Base-by-base conservation (phyloP, 2,888 invertebrate species). In the Xylophagus ater region DNA sequence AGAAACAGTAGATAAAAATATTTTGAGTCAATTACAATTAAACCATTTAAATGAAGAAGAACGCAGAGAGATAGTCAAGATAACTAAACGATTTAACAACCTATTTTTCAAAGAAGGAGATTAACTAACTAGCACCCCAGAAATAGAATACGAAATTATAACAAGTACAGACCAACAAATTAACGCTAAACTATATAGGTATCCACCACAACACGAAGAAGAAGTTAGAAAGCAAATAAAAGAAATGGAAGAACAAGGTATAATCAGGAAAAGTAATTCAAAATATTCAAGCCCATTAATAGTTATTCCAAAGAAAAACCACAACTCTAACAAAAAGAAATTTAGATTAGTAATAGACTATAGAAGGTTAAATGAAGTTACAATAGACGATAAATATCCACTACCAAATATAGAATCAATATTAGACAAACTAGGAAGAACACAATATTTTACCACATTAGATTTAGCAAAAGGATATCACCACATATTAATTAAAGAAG, bases 31-130 rank as follows among this genome's bases (percentile, higher is more conserved):
- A 2, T 2, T 28, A n/a, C 10, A 28, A 28, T 28, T 28, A 28
- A 2, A 28, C 13, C 28, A 28, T 28, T n/a, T 28, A n/a, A 28
- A 28, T 2, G 7, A 2, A 2, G 28, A 46, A 28, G 41, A 46
- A 39, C n/a, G 29, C 14, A 26, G 35, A n/a, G 34, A 35, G 41
- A 36, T 40, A 26, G 10, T 12, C 29, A 44, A 30, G 25, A 10
- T 43, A 24, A 29, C 45, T 15, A 20, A 13, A 17, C 33, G 33
- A 37, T 43, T 36, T 28, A 30, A 34, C 15, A 21, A 34, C 10
- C 10, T 42, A 13, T 42, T 46, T 19, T 42, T 38, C 29, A 43
- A 42, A 37, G 43, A 43, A 28, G 43, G 33, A 26, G 29, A 44
- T 34, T 30, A 24, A 19, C 36, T 41, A 19, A 42, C 44, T 4